phyloP scores from a whole-genome alignment of 2,797 vertebrate genomes.

The Echeneis naucrates region DNA sequence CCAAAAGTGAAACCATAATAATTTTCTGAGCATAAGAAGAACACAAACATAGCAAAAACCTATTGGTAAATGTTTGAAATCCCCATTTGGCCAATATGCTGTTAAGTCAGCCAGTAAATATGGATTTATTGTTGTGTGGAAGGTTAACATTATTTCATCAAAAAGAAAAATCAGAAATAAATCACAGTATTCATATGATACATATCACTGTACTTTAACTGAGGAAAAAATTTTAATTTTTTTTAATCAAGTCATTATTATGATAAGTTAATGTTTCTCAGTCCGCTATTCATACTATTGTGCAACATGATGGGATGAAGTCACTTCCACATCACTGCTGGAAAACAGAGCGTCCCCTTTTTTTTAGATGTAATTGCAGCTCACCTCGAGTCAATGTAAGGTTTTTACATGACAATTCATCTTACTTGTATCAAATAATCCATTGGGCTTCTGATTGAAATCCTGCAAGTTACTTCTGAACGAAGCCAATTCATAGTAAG shows the following conservation, averaged over 20 bases:
- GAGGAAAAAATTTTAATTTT: too few species aligned
- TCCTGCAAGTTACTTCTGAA: background rate
- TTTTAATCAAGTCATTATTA: too few species aligned
- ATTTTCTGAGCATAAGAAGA: background rate
- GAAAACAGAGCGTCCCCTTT: background rate
- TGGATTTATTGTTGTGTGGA: background rate
- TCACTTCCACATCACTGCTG: background rate
- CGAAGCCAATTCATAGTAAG: background rate
- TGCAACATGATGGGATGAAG: slow-evolving; percentile 4
- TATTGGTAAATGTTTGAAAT: background rate
- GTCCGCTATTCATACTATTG: background rate
- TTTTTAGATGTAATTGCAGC: background rate
- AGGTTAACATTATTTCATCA: too few species aligned
- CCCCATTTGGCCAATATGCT: background rate
- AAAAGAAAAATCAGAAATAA: background rate
- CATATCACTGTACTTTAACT: too few species aligned
- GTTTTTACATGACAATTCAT: background rate
- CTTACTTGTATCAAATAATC: background rate
- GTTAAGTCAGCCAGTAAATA: too few species aligned
- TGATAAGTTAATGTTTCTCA: background rate
- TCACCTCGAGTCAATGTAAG: background rate
- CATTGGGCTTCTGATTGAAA: background rate
- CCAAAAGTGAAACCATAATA: background rate
- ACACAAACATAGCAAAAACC: background rate
- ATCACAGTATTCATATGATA: background rate